Base-by-base conservation (phyloP, 2,888 invertebrate species). In the Agapetus fuscipes region DNA sequence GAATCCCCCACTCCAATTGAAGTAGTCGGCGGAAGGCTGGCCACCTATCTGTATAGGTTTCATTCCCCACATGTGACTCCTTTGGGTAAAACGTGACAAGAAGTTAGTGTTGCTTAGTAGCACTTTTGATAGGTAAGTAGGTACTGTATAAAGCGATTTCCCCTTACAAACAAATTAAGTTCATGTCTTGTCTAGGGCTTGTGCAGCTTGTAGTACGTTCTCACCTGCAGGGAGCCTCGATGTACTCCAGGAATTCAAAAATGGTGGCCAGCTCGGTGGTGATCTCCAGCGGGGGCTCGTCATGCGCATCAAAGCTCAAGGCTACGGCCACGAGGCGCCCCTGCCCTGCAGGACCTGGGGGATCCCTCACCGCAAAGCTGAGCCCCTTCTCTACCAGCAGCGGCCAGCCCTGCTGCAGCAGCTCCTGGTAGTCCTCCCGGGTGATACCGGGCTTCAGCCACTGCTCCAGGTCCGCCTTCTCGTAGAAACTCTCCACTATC, bases 391-490 rank as follows among this genome's bases (percentile, higher is more conserved):
- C 74, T 0, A 88, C 59, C 6, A 89, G 60, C 0, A 75, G 67
- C 1, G 63, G 56, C 89, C 89, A 90, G 33, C 84, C 70, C 2
- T 73, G 71, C 35, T 74, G 67, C 46, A 89, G 64, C 31, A 87
- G 63, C 20, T 76, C 74, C 11, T 66, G 68, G 58, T 88, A 89
- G 57, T 88, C 86, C 0, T 65, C 59, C 4, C 74, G 67, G 6
- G 70, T 61, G 12, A 87, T 78, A 41, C 80, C 76, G 2, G 82
- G 78, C 46, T 78, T 76, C 11, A 88, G 57, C 74, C 83, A 87
- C 55, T 78, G 76, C 54, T 90, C 90, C 50, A 91, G 56, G 55
- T 90, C 89, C 0, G 88, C 89, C 61, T 89, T 90, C 53, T 77
- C 76, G 59, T 83, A 84, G 62, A 90, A 90, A 55, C 89, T 89